A percentile compares a stretch with the other conserved stretches of the same genome.
Evolutionary conservation across 1,140 invertebrate genomes (phyloP).

Genomic region (Radopholus similis): DNA sequence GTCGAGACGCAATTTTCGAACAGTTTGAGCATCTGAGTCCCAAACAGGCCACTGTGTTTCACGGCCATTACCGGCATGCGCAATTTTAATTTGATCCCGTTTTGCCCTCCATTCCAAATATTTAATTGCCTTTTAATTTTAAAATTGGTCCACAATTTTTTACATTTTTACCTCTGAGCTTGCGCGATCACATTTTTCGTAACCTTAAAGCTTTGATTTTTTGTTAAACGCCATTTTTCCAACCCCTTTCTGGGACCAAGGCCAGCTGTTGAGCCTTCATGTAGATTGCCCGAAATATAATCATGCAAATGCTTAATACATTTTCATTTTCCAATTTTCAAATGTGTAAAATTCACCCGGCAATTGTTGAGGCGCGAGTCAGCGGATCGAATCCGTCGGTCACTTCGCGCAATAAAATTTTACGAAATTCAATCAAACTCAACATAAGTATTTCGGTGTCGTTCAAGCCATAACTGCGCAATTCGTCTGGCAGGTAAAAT

Average conservation of each 20-base stretch:
- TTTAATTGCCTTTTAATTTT: no score
- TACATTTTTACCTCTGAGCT: no score
- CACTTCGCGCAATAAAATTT: background rate
- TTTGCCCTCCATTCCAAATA: background rate
- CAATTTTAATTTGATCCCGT: background rate
- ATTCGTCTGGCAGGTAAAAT: background rate
- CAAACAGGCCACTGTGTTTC: background rate
- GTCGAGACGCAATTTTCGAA: background rate
- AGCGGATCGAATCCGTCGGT: background rate
- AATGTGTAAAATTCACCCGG: no score
- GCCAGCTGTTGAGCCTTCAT: background rate
- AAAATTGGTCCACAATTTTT: no score
- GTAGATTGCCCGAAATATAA: background rate
- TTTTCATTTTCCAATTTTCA: no score
- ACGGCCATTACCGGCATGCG: background rate
- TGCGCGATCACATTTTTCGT: background rate
- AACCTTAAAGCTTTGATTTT: no score
- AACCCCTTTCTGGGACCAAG: constrained; percentile 3
- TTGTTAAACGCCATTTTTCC: no score
- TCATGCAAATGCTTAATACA: background rate
- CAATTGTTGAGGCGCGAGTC: background rate
- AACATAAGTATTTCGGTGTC: background rate
- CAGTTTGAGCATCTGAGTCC: no score
- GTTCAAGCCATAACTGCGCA: background rate
- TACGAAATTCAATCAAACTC: background rate